phyloP scores from a whole-genome alignment of 2,113 vertebrate genomes.

The Oreamnos americanus region DNA sequence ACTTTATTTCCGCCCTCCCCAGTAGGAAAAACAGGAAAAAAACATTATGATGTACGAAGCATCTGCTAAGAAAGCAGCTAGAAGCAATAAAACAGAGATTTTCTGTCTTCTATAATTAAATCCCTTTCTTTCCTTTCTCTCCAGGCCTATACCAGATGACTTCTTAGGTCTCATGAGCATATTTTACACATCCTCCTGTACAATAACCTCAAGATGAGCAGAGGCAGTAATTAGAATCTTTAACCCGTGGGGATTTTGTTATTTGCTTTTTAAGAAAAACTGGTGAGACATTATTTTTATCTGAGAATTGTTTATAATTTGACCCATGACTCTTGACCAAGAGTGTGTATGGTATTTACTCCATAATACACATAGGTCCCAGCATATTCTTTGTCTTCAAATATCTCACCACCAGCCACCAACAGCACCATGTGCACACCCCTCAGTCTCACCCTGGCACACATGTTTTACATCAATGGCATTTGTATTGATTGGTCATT shows the following conservation, averaged over 20 bases:
- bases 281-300: neutral
- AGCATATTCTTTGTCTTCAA: neutral
- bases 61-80: constrained; percentile 72
- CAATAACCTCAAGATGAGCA: constrained; percentile 40
- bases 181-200: constrained; percentile 54
- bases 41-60: constrained; percentile 72
- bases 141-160: constrained; percentile 42
- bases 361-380: neutral
- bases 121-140: neutral
- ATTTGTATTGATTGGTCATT: neutral
- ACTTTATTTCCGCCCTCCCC: neutral
- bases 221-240: constrained; percentile 34
- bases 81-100: constrained; percentile 74
- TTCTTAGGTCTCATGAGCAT: constrained; percentile 41
- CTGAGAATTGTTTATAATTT: neutral
- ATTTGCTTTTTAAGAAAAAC: constrained; percentile 7
- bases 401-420: neutral
- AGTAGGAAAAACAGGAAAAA: constrained; percentile 41
- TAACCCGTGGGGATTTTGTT: constrained; percentile 32
- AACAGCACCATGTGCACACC: neutral
- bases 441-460: neutral
- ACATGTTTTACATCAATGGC: rapidly evolving
- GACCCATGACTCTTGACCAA: neutral
- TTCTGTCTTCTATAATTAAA: constrained; percentile 77
- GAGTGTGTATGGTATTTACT: neutral